Conservation (phyloP, 2,113 vertebrate genomes). For the Tupaia tana region DNA sequence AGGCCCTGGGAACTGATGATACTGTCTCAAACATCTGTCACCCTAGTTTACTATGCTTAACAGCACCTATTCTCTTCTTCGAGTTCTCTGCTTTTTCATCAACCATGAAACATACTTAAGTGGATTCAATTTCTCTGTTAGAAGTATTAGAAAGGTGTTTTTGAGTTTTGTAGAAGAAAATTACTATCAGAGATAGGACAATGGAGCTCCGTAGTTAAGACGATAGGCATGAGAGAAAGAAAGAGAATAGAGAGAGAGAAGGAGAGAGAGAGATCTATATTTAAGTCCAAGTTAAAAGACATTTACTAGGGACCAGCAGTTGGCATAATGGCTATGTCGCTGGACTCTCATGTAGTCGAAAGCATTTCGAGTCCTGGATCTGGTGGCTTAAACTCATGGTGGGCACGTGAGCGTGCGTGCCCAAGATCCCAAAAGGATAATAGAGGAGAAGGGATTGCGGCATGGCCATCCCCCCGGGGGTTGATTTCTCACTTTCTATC, state of each 20-base stretch:
- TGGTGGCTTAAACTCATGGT: too few species aligned
- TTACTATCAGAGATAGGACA: background rate
- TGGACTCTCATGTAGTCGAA: too few species aligned
- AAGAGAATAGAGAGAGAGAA: background rate
- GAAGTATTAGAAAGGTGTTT: background rate
- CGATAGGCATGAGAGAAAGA: too few species aligned
- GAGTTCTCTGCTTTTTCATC: background rate
- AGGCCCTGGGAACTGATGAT: background rate
- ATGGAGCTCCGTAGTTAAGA: background rate
- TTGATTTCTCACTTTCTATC: too few species aligned
- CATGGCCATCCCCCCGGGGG: too few species aligned
- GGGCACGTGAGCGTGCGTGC: too few species aligned
- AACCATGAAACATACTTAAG: background rate
- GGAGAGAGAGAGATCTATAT: background rate
- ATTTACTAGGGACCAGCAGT: background rate
- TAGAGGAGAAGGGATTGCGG: too few species aligned
- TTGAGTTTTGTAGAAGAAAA: background rate
- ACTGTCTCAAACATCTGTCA: background rate
- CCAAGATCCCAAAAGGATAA: too few species aligned
- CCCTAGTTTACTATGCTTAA: background rate
- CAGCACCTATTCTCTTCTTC: background rate
- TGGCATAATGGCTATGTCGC: too few species aligned
- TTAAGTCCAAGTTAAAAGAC: background rate
- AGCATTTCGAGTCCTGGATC: too few species aligned
- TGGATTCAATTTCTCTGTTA: background rate